Evolutionary conservation across 1,140 invertebrate species (phyloP).

Genomic region (Hirudo medicinalis): DNA sequence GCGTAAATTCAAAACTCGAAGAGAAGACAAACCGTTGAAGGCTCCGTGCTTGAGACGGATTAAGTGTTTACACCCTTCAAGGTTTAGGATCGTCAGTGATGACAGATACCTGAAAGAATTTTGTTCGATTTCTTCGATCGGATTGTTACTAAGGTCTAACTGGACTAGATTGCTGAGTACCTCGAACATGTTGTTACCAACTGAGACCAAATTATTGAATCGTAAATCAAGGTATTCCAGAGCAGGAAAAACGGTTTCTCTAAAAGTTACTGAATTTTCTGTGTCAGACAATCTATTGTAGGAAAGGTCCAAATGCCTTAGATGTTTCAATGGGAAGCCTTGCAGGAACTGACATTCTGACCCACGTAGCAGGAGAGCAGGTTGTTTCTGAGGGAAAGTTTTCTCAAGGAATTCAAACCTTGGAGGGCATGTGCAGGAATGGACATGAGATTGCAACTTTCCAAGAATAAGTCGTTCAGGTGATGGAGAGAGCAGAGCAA

Average conservation of each 20-base stretch:
- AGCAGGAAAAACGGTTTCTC: neutral
- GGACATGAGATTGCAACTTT: neutral
- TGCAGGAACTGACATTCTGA: slow-evolving; percentile 3
- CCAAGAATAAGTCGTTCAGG: neutral
- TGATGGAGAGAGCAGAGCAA: neutral
- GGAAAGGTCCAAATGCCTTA: neutral
- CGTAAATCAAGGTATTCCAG: neutral
- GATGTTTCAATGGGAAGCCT: neutral
- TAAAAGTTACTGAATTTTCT: slow-evolving; percentile 4
- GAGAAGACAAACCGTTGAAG: neutral
- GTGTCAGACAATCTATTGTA: neutral
- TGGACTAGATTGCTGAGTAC: neutral
- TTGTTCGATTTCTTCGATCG: slow-evolving; percentile 3
- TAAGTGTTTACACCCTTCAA: slow-evolving; percentile 3
- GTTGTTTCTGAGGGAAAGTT: slow-evolving; percentile 2
- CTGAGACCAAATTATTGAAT: neutral
- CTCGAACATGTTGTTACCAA: neutral
- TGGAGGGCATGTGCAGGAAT: neutral
- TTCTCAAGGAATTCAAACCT: neutral
- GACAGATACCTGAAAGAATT: neutral
- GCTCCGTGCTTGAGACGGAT: slow-evolving; percentile 1
- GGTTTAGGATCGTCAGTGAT: neutral
- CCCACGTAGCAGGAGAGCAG: neutral
- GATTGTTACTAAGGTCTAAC: slow-evolving; percentile 1
- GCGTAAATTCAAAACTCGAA: slow-evolving; percentile 3